Evolutionary conservation across 1,140 invertebrate genomes (phyloP).

Genomic region (Micrasema longulum): DNA sequence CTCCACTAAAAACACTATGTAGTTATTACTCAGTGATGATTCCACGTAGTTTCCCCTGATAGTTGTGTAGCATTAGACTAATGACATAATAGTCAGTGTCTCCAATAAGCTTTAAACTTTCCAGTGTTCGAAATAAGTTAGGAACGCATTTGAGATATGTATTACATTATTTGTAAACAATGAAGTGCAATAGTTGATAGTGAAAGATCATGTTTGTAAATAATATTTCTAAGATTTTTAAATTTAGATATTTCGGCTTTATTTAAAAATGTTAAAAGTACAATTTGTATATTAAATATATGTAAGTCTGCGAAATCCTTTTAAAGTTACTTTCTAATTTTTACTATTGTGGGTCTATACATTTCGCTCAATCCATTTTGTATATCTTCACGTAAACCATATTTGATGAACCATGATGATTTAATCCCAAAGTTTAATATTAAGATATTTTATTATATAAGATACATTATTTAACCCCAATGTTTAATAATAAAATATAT

Average conservation of each 20-base stretch:
- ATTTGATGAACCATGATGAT: too few species aligned
- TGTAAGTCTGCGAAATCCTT: too few species aligned
- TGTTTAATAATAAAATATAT: too few species aligned
- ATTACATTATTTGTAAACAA: not conserved
- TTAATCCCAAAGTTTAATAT: too few species aligned
- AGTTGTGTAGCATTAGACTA: slow-evolving; percentile 18
- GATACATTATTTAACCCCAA: too few species aligned
- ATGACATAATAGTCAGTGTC: slow-evolving; percentile 8
- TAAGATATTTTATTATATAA: too few species aligned
- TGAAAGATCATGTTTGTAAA: slow-evolving; percentile 14
- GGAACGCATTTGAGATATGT: slow-evolving; percentile 3
- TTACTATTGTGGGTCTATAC: too few species aligned
- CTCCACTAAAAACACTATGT: slow-evolving; percentile 26
- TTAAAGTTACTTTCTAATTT: too few species aligned
- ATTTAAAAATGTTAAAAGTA: slow-evolving; percentile 1
- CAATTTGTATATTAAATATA: too few species aligned
- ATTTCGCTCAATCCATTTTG: too few species aligned
- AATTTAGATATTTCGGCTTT: not conserved
- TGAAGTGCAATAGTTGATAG: slow-evolving; percentile 15
- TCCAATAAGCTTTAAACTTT: slow-evolving; percentile 20
- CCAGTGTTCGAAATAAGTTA: slow-evolving; percentile 21
- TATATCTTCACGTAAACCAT: too few species aligned
- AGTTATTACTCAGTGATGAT: slow-evolving; percentile 18
- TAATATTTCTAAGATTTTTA: not conserved
- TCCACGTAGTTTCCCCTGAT: slow-evolving; percentile 7